Percentiles rank a stretch among this genome's conserved stretches.
Conservation (phyloP, 2,797 vertebrate species). For the Aldrovandia affinis region DNA sequence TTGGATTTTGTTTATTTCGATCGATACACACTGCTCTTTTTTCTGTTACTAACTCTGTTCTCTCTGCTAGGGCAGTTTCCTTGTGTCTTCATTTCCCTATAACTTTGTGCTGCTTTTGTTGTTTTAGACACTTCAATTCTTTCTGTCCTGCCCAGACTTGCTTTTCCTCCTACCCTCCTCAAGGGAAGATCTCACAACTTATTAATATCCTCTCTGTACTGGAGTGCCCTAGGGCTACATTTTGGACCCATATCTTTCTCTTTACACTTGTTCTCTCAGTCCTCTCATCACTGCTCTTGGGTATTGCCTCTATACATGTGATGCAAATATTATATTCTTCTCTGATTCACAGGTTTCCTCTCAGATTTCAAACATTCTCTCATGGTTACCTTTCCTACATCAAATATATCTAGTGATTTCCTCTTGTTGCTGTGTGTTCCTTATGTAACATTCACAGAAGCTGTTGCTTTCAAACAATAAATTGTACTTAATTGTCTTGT, state of each 20-base stretch:
- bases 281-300: not conserved
- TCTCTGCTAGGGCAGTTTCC: no score
- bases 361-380: not conserved
- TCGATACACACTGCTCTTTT: not conserved
- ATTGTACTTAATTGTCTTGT: not conserved
- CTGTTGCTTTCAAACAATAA: not conserved
- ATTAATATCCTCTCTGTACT: slow-evolving; percentile 11
- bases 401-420: not conserved
- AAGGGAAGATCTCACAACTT: not conserved
- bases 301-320: not conserved
- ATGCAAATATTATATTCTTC: not conserved
- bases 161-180: not conserved
- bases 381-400: not conserved
- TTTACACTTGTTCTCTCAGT: not conserved
- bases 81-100: not conserved
- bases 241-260: no score
- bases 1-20: not conserved
- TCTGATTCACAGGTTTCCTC: not conserved
- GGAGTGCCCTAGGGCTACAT: not conserved
- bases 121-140: not conserved
- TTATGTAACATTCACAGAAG: not conserved
- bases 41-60: not conserved
- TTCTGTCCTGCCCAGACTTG: not conserved
- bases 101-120: not conserved
- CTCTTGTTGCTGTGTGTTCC: not conserved